Percentiles rank a stretch among this genome's conserved stretches.
These are phyloP conservation scores for Hydropsyche betteni DNA, from an alignment of 2,888 invertebrate species.

Conservation along the genomic window DNA sequence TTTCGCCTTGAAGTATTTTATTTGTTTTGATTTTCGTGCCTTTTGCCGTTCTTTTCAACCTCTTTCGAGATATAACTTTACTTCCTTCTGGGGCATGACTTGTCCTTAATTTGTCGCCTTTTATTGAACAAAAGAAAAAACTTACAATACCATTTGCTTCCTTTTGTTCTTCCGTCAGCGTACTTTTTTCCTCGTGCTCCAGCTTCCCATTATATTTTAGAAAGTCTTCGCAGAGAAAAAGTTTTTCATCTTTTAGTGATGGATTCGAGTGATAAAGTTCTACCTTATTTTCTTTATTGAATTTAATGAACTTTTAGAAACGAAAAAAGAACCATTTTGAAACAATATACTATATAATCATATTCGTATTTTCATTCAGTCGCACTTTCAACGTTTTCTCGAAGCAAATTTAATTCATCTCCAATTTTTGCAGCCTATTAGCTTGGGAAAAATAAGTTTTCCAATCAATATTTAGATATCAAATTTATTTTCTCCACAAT, in stretches of 20 bases:
- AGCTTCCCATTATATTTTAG: constrained; percentile 28
- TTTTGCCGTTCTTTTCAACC: constrained; percentile 3
- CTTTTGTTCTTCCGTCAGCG: constrained; percentile 18
- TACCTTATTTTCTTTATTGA: constrained; percentile 28
- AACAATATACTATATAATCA: constrained; percentile 5
- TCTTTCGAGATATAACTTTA: constrained; percentile 17
- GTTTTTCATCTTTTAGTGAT: constrained; percentile 41
- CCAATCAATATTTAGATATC: neutral
- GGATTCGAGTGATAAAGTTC: constrained; percentile 47
- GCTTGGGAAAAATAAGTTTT: neutral
- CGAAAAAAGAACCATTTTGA: neutral
- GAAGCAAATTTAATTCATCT: neutral
- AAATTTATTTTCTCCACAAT: neutral
- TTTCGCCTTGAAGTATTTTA: neutral
- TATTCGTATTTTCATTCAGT: constrained; percentile 22
- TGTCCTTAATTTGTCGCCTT: constrained; percentile 28
- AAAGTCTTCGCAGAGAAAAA: constrained; percentile 35
- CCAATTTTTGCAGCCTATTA: too few relatives aligned
- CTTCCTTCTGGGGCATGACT: constrained; percentile 10
- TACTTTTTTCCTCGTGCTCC: constrained; percentile 3
- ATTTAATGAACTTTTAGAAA: constrained; percentile 30
- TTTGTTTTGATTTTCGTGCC: neutral
- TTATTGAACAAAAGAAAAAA: constrained; percentile 29
- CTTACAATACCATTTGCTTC: constrained; percentile 28
- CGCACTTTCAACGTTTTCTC: constrained; percentile 14